Conservation (phyloP, 2,797 vertebrate genomes). For the Lacerta viridis region DNA sequence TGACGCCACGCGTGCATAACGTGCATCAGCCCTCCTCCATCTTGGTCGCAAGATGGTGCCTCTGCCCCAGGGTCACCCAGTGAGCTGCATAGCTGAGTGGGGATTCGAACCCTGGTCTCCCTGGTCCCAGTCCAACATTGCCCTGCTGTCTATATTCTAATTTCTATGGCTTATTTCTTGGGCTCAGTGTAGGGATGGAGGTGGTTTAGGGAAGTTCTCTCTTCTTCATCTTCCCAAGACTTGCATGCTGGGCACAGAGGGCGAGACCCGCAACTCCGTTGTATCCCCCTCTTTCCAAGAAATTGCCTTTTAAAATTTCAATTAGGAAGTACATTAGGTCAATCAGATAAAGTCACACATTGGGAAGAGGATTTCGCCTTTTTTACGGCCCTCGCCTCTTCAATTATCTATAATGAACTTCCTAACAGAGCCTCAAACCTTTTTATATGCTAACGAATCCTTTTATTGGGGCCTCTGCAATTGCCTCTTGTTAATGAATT, state of each 20-base stretch:
- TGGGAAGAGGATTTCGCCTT: constrained; percentile 79
- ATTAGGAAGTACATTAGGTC: constrained; percentile 82
- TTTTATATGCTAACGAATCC: constrained; percentile 88
- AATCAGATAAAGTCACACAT: constrained; percentile 78
- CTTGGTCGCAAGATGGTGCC: no score
- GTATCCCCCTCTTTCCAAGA: constrained; percentile 59
- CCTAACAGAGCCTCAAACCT: constrained; percentile 82
- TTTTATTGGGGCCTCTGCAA: constrained; percentile 85
- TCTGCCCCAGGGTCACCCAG: no score
- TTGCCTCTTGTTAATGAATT: constrained; percentile 90
- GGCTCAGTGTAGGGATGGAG: neutral
- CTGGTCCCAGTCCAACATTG: no score
- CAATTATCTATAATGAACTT: constrained; percentile 97
- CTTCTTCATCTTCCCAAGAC: constrained; percentile 24
- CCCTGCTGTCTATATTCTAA: no score
- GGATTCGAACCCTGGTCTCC: no score
- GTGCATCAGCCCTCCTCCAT: no score
- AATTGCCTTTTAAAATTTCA: constrained; percentile 82
- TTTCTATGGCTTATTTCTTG: no score
- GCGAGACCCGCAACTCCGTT: constrained; percentile 17
- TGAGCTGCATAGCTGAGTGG: no score
- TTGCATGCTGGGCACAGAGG: constrained; percentile 21
- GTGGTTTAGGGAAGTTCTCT: neutral
- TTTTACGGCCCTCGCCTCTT: constrained; percentile 82
- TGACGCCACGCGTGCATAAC: fast-evolving